These are phyloP conservation scores for Premnoplex brunnescens DNA, from an alignment of 2,797 vertebrate species.

Conservation along the genomic window DNA sequence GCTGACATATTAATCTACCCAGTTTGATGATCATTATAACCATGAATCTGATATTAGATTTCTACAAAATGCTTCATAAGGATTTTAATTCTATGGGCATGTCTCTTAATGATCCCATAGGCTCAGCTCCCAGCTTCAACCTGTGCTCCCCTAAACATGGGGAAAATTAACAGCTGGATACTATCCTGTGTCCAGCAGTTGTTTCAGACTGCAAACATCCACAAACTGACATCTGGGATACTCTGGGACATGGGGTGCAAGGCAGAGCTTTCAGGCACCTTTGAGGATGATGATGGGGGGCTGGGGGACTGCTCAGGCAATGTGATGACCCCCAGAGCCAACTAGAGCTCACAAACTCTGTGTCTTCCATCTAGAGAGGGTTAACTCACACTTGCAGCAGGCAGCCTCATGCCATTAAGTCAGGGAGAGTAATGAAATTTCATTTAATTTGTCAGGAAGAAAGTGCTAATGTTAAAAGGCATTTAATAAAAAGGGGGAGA, in stretches of 20 bases:
- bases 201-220: neutral
- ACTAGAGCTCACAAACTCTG: neutral
- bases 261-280: neutral
- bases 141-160: neutral
- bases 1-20: neutral
- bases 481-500: slow-evolving; percentile 87
- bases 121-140: neutral
- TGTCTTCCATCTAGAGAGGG: slow-evolving; percentile 76
- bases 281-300: neutral
- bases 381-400: slow-evolving; percentile 83
- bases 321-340: slow-evolving; percentile 8
- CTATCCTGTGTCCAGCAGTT: neutral
- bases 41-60: neutral
- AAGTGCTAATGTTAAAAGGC: slow-evolving; percentile 99
- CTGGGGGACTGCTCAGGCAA: neutral
- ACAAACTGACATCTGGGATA: neutral
- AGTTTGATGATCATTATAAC: neutral
- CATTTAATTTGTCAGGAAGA: slow-evolving; percentile 99
- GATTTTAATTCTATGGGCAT: neutral
- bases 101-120: neutral
- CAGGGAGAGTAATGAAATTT: slow-evolving; percentile 98
- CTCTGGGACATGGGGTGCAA: neutral
- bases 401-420: slow-evolving; percentile 96
- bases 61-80: neutral
- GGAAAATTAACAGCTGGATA: neutral